Conservation (phyloP, 2,888 invertebrate genomes). For the Caenorhabditis angaria region DNA sequence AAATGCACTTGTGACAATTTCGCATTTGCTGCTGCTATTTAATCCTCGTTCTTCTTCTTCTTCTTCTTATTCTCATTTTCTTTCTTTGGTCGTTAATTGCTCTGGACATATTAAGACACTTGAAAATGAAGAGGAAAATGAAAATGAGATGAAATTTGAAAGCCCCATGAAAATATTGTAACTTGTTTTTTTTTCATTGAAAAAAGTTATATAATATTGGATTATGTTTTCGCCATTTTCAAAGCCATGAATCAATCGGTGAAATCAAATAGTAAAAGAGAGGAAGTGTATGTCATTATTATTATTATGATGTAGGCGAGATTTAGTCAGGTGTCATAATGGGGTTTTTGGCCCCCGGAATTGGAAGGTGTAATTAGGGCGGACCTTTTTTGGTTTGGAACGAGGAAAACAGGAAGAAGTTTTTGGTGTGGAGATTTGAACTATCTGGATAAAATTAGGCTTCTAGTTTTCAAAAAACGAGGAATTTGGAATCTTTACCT, state of each 20-base stretch:
- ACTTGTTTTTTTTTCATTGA: neutral
- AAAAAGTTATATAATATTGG: too few species aligned
- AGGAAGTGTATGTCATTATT: neutral
- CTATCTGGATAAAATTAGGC: too few species aligned
- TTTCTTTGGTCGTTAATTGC: neutral
- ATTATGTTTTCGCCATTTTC: too few species aligned
- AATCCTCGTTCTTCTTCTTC: neutral
- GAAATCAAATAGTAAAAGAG: neutral
- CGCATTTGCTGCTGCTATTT: neutral
- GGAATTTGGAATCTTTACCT: too few species aligned
- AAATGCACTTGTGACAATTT: neutral
- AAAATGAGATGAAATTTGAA: neutral
- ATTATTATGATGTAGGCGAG: neutral
- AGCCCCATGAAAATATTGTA: neutral
- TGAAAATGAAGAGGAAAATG: neutral
- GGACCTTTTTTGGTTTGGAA: too few species aligned
- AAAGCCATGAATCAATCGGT: too few species aligned
- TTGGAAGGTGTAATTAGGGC: neutral
- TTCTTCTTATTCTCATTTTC: neutral
- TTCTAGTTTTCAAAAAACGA: too few species aligned
- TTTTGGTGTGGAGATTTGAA: too few species aligned
- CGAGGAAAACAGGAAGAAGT: too few species aligned
- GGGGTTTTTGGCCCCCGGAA: neutral
- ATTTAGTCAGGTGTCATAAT: constrained; percentile 2
- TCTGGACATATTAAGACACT: neutral